Base-by-base conservation (phyloP, 2,797 vertebrate genomes). In the Pygocentrus nattereri region DNA sequence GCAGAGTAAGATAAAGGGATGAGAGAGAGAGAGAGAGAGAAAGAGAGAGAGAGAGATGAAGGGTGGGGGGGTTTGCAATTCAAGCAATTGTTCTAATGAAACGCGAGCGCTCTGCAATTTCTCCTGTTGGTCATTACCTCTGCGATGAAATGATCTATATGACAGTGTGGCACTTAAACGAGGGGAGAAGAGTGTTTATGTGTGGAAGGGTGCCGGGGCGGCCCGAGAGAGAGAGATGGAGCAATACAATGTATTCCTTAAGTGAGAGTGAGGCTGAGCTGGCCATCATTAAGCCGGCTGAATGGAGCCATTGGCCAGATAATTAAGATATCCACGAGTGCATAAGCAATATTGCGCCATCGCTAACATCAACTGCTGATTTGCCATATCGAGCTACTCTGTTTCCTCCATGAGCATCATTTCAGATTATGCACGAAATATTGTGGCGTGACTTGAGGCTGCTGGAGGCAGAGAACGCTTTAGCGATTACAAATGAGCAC, bases 291-390 rank as follows among this genome's bases (percentile, higher is more conserved):
- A 94, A 93, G 90, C 88, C 84, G 91, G 90, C 89, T 88, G 88
- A 94, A 90, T 87, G 89, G 91, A 90, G 87, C 91, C 93, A 92
- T 89, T 79, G 87, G 90, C 85, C 90, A 88, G 91, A 93, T 94
- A 95, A 94, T 95, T 94, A 94, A 94, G 93, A 93, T 93, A 94
- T 93, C 92, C 92, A 92, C 88, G 89, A 92, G 90, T 91, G 92
- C 93, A 89, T 90, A 90, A 93, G 93, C 93, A 92, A 93, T 94
- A 94, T 93, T 86, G 91, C 90, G 91, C 91, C 89, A 92, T 93
- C 91, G 88, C 91, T 92, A 92, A 92, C 89, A 92, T 91, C 90
- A 90, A 89, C 88, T 84, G 88, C 91, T 90, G 85, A 89, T 92
- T 89, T 86, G 89, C 91, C 83, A 85, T 88, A 88, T 89, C 88